Conservation (phyloP, 2,888 invertebrate species). For the Tachystola acroxantha region DNA sequence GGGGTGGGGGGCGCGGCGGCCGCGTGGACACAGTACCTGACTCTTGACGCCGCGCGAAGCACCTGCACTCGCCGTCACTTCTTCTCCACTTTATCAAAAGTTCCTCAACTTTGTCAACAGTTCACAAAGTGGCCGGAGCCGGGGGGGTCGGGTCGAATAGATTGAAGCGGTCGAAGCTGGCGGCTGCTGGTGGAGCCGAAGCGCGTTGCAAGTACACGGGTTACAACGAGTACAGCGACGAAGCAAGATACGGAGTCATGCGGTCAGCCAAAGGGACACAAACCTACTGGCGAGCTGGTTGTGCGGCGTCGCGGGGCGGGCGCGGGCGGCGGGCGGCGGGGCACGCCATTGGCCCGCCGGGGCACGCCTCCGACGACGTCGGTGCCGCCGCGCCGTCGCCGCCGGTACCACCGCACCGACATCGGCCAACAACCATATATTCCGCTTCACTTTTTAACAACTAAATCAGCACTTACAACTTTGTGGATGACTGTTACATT, state of each 20-base stretch:
- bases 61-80: constrained; percentile 47
- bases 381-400: constrained; percentile 40
- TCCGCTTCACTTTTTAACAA: constrained; percentile 35
- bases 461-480: constrained; percentile 40
- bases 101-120: constrained; percentile 43
- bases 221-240: constrained; percentile 74
- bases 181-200: constrained; percentile 50
- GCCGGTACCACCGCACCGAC: constrained; percentile 32
- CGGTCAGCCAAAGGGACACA: constrained; percentile 79
- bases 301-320: constrained; percentile 47
- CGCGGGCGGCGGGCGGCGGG: constrained; percentile 59
- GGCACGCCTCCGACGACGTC: constrained; percentile 64
- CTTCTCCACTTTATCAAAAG: constrained; percentile 48
- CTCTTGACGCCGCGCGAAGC: constrained; percentile 52
- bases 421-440: constrained; percentile 28
- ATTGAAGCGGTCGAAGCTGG: constrained; percentile 58
- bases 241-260: constrained; percentile 79
- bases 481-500: constrained; percentile 24
- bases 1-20: constrained; percentile 26
- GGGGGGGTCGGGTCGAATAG: constrained; percentile 32
- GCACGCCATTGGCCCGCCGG: constrained; percentile 69
- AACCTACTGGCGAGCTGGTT: constrained; percentile 75
- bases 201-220: constrained; percentile 69
- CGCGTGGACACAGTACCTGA: constrained; percentile 55
- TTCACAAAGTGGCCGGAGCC: constrained; percentile 61